Conservation (phyloP, 2,888 invertebrate genomes). For the Cartodere bifasciata region DNA sequence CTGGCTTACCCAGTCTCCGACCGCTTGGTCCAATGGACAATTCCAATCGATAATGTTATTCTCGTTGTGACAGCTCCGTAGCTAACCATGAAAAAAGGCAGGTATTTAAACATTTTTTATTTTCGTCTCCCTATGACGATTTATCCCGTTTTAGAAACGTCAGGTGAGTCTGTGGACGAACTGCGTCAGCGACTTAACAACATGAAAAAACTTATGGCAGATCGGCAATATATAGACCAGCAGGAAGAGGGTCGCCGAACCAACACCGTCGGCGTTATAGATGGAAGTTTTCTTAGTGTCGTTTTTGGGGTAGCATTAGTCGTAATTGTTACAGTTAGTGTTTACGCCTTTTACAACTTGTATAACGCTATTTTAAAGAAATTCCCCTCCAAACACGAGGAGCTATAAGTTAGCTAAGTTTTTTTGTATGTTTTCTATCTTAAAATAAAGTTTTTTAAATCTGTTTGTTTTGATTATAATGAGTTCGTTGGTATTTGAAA, state of each 20-base stretch:
- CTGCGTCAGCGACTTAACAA: constrained; percentile 61
- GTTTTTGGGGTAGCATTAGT: constrained; percentile 68
- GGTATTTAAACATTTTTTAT: constrained; percentile 15
- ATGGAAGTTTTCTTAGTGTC: constrained; percentile 69
- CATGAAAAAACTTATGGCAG: constrained; percentile 73
- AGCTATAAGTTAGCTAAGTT: too few relatives aligned
- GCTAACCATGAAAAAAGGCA: constrained; percentile 19
- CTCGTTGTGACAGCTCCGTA: constrained; percentile 8
- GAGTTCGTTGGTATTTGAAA: too few relatives aligned
- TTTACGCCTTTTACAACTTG: constrained; percentile 76
- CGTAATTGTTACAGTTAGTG: constrained; percentile 67
- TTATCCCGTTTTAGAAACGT: not conserved
- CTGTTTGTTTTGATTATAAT: too few relatives aligned
- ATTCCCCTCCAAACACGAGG: constrained; percentile 69
- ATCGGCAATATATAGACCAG: constrained; percentile 43
- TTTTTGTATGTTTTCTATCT: too few relatives aligned
- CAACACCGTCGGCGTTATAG: constrained; percentile 49
- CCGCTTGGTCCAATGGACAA: constrained; percentile 22
- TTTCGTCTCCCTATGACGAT: constrained; percentile 1
- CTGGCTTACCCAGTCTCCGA: constrained; percentile 18
- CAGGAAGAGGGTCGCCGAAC: constrained; percentile 26
- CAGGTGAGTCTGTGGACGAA: constrained; percentile 65
- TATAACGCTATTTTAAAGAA: constrained; percentile 70
- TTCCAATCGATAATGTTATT: constrained; percentile 19
- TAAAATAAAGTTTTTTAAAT: too few relatives aligned